Evolutionary conservation across 2,797 vertebrate genomes (phyloP), one percentile per base, ranked within the genome.

Genomic region (Neopelma chrysocephalum): DNA sequence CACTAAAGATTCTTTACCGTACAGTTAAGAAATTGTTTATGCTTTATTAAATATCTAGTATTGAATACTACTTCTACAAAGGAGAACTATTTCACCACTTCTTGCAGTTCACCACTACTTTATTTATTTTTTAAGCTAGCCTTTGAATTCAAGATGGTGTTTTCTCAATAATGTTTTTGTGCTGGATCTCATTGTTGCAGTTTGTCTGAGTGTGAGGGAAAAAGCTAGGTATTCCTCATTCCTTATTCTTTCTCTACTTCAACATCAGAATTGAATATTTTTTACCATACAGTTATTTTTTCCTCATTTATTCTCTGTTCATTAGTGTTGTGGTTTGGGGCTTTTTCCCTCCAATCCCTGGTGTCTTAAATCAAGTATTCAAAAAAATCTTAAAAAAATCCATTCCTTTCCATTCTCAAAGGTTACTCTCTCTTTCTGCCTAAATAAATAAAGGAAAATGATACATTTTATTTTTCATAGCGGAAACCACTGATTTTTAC

Each of bases 301-400:
- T 10, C 21, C 60, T 53, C 15, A 48, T 47, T 84, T 80, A 48
- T 60, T 82, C 26, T 77, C 40, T n/a, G 31, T 31, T 72, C 20
- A 64, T 77, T 65, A 81, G 6, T 69, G 36, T 18, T 31, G 15
- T n/a, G 18, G 3, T n/a, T 64, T 87, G 32, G 12, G 8, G 8
- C 12, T 62, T 34, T 27, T 12, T 6, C 11, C 3, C 9, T 9
- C 9, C 23, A 9, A 6, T 3, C 3, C 27, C 6, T 9, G 1
- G 6, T 47, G 6, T 42, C 42, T 64, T 62, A 79, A 54, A 82
- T 51, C 29, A 60, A 88, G 20, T 25, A 79, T 31, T 53, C 68
- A 47, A 54, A 3, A 3, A 51, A 4, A 38, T 43, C 19, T 76
- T 75, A 51, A 54, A 68, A 68, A 58, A 22, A 31, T 20, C 48